These are phyloP conservation scores for Cheirogaleus medius DNA, from an alignment of 2,113 vertebrate genomes.

Conservation along the genomic window DNA sequence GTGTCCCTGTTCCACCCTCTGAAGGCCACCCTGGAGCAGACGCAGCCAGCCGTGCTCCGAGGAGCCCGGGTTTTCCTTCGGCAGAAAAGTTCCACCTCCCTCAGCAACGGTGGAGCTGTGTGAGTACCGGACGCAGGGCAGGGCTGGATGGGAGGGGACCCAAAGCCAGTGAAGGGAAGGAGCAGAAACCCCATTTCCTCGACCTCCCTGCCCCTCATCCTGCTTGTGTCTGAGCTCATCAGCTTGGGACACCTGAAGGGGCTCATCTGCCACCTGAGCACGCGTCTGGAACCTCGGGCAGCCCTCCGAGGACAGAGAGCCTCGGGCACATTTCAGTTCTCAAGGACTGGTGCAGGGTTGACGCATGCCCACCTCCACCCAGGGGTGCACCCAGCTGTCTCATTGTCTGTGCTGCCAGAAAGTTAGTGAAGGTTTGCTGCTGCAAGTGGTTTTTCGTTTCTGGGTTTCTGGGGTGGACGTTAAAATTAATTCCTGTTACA, in stretches of 20 bases:
- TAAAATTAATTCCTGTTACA: rapidly evolving
- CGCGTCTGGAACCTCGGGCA: neutral
- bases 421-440: neutral
- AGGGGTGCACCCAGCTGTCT: neutral
- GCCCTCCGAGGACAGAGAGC: neutral
- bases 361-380: neutral
- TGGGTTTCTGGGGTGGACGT: neutral
- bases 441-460: neutral
- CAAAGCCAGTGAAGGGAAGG: too few relatives aligned
- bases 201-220: neutral
- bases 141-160: neutral
- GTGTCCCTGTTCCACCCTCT: conserved; percentile 87
- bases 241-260: neutral
- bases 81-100: conserved; percentile 89
- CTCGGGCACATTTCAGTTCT: neutral
- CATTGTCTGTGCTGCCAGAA: neutral
- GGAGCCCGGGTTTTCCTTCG: conserved; percentile 87
- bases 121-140: conserved; percentile 82
- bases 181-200: rapidly evolving
- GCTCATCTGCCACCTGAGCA: neutral
- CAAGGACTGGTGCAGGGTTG: neutral
- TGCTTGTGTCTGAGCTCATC: neutral
- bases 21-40: conserved; percentile 87
- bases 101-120: conserved; percentile 93
- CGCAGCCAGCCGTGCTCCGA: conserved; percentile 81